Base-by-base conservation (phyloP, 2,797 vertebrate genomes). In the Poeciliopsis infans region DNA sequence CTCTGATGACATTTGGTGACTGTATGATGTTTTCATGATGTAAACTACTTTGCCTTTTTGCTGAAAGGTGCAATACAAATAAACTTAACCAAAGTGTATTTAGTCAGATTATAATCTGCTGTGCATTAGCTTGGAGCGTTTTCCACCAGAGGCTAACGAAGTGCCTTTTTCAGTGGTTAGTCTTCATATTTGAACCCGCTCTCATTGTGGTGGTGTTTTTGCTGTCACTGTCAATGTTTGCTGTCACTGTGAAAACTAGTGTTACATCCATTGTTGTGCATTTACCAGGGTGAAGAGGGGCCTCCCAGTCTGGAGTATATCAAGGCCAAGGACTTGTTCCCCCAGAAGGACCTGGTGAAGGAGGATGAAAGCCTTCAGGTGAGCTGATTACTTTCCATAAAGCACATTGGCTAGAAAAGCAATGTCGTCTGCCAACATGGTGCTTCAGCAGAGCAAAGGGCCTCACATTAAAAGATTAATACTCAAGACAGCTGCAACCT, bases 231-330 rank as follows among this genome's bases (percentile, higher is more conserved):
- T 68, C 20, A 8, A 39, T 68, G 41, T n/a, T 43, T 41, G 20
- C 8, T 0, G 2, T 66, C 4, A 0, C 51, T 55, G 43, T 55
- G 7, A 46, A 61, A 70, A 5, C 53, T 28, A 12, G 72, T 33
- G 8, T 69, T 51, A n/a, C 1, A 15, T 8, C 3, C 69, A 57
- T 77, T 76, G 75, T 7, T 5, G 20, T 91, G 83, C 83, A 79
- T 85, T 59, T 83, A 33, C 25, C 91, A 99, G 98, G 98, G 98
- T 97, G 98, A 99, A 95, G 98, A 99, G 87, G 98, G 97, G 81
- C 98, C 98, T 92, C 98, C 98, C 95, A 99, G 98, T 96, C 97
- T 99, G 97, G 98, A 99, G 96, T 99, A 99, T 91, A 99, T 99
- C 94, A 98, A 99, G 96, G 98, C 98, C 91, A 99, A 99, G 95